A percentile compares a stretch with the other conserved stretches of the same genome.
These are phyloP conservation scores for Xerus rutilus DNA, from an alignment of 2,797 vertebrate genomes.

Conservation along the genomic window DNA sequence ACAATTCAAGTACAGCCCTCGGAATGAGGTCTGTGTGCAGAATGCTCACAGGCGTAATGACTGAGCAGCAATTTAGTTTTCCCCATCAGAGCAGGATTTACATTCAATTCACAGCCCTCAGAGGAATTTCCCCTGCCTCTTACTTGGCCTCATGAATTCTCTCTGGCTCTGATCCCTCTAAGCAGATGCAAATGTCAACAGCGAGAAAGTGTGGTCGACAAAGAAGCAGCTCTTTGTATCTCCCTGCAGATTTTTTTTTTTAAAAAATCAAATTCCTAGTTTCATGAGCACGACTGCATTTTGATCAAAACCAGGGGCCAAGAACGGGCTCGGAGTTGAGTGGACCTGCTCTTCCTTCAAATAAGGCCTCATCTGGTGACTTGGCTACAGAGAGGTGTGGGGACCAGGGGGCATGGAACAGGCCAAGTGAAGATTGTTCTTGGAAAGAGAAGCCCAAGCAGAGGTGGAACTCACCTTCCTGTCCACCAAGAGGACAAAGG, in stretches of 20 bases:
- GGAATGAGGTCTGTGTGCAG: neutral
- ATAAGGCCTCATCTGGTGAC: neutral
- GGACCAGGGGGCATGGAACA: neutral
- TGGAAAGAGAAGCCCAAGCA: neutral
- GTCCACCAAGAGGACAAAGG: accelerated
- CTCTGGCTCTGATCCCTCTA: neutral
- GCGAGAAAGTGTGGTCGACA: neutral
- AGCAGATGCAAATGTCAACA: conserved; percentile 61
- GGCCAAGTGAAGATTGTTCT: accelerated
- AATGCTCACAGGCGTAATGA: neutral
- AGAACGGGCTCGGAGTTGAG: neutral
- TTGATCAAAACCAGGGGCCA: neutral
- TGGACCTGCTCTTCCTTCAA: neutral
- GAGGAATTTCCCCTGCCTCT: conserved; percentile 51
- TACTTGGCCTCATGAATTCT: conserved; percentile 38
- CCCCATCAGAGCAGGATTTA: neutral
- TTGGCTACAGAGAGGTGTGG: accelerated
- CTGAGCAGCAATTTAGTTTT: neutral
- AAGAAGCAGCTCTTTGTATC: conserved; percentile 62
- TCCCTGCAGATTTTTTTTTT: neutral
- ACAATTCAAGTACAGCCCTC: neutral
- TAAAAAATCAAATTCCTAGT: neutral
- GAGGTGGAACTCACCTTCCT: too few species aligned
- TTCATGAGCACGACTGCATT: conserved; percentile 27
- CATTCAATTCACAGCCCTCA: neutral